Conservation (phyloP, 2,888 invertebrate genomes). For the Anaspis maculata region DNA sequence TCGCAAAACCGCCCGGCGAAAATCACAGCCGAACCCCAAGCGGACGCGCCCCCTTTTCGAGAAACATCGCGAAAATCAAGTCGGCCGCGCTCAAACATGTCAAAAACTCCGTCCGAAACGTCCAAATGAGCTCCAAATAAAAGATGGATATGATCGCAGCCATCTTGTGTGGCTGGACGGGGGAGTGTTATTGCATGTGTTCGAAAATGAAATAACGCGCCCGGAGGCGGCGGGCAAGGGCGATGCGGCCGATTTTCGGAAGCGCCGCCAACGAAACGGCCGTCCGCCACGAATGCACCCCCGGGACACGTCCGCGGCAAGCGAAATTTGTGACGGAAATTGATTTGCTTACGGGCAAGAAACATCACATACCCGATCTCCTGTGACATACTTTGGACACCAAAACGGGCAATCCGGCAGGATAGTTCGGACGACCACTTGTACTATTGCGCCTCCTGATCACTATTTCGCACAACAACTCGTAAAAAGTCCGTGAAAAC, state of each 20-base stretch:
- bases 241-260: conserved; percentile 1
- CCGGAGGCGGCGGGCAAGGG: conserved; percentile 3
- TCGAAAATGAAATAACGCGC: conserved; percentile 35
- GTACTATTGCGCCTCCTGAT: conserved; percentile 23
- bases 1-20: too few species aligned
- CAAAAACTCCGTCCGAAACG: too few species aligned
- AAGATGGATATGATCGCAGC: conserved; percentile 42
- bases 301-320: conserved; percentile 1
- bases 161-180: conserved; percentile 44
- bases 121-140: too few species aligned
- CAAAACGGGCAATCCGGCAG: conserved; percentile 38
- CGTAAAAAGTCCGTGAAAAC: conserved; percentile 56
- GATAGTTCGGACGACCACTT: conserved; percentile 25
- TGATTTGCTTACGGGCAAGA: conserved; percentile 43
- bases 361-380: conserved; percentile 58
- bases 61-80: neutral
- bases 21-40: too few species aligned
- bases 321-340: conserved; percentile 29
- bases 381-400: conserved; percentile 65
- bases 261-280: too few species aligned
- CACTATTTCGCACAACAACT: conserved; percentile 43
- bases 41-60: neutral
- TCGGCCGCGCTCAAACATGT: too few species aligned
- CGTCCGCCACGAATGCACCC: conserved; percentile 1
- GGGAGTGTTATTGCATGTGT: conserved; percentile 46